Evolutionary conservation across 2,888 invertebrate genomes (phyloP).

Genomic region (Apamea epomidion): DNA sequence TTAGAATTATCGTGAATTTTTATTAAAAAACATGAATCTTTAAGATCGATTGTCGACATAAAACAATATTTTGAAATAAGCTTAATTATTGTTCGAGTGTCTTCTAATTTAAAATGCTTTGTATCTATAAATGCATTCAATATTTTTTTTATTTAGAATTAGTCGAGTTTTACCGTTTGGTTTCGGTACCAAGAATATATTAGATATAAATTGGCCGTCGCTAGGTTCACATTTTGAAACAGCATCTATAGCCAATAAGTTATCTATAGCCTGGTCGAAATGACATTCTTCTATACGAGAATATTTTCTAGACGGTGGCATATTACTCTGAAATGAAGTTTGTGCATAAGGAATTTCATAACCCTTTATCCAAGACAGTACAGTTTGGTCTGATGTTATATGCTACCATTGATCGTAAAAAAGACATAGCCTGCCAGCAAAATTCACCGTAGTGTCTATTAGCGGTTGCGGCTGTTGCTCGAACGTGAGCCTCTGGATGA

Average conservation of each 20-base stretch:
- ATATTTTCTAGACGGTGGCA: not conserved
- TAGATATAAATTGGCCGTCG: not conserved
- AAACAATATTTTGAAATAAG: not conserved
- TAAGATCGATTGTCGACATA: not conserved
- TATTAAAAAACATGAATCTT: not conserved
- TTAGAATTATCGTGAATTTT: constrained; percentile 9
- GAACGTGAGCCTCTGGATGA: constrained; percentile 20
- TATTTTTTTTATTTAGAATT: no score
- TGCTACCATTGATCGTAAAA: constrained; percentile 7
- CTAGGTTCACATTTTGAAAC: constrained; percentile 4
- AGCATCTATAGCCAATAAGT: not conserved
- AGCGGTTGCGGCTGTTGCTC: constrained; percentile 8
- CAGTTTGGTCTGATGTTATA: constrained; percentile 16
- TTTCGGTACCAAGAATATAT: constrained; percentile 4
- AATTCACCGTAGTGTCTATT: constrained; percentile 5
- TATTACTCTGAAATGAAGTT: constrained; percentile 11
- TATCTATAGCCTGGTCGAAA: constrained; percentile 7
- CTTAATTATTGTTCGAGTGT: not conserved
- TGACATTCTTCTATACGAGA: not conserved
- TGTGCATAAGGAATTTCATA: not conserved
- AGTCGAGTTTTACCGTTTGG: constrained; percentile 5
- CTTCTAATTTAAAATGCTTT: constrained; percentile 8
- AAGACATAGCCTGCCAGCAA: constrained; percentile 3
- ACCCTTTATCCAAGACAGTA: not conserved
- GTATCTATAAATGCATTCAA: not conserved